Evolutionary conservation across 2,797 vertebrate genomes (phyloP).

Genomic region (Eleutherodactylus coqui): DNA sequence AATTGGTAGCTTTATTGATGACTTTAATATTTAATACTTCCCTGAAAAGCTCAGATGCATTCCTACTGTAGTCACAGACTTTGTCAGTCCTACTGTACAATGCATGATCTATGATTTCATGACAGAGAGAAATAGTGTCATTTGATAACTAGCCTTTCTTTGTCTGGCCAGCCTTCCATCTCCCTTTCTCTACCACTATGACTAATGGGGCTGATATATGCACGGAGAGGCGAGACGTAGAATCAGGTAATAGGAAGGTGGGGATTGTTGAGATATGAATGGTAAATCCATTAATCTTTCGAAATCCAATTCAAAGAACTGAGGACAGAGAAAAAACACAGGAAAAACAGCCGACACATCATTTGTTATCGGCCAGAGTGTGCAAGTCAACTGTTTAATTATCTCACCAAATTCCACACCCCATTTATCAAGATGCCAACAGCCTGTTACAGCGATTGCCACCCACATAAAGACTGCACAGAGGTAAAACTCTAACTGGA

Average conservation of each 20-base stretch:
- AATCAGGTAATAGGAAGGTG: slow-evolving; percentile 50
- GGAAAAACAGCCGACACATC: slow-evolving; percentile 71
- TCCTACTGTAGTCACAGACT: slow-evolving; percentile 34
- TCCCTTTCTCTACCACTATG: slow-evolving; percentile 37
- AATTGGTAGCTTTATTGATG: slow-evolving; percentile 40
- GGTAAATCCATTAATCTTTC: slow-evolving; percentile 74
- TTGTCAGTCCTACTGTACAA: slow-evolving; percentile 37
- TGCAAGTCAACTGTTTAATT: slow-evolving; percentile 75
- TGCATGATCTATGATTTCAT: slow-evolving; percentile 41
- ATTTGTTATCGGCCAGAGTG: slow-evolving; percentile 75
- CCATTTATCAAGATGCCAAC: slow-evolving; percentile 73
- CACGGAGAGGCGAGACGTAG: slow-evolving; percentile 20
- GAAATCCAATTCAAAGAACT: slow-evolving; percentile 67
- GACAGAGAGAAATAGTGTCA: slow-evolving; percentile 50
- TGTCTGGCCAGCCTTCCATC: slow-evolving; percentile 42
- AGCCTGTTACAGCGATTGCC: slow-evolving; percentile 68
- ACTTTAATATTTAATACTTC: slow-evolving; percentile 41
- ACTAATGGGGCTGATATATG: slow-evolving; percentile 58
- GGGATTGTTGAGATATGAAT: slow-evolving; percentile 68
- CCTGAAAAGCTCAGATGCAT: slow-evolving; percentile 11
- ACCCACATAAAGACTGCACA: slow-evolving; percentile 69
- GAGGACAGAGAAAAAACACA: slow-evolving; percentile 67
- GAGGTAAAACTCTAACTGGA: slow-evolving; percentile 57
- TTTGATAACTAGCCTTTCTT: slow-evolving; percentile 46
- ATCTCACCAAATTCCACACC: slow-evolving; percentile 75